These are phyloP conservation scores for Scophthalmus maximus DNA, from an alignment of 2,113 vertebrate species.

Conservation along the genomic window DNA sequence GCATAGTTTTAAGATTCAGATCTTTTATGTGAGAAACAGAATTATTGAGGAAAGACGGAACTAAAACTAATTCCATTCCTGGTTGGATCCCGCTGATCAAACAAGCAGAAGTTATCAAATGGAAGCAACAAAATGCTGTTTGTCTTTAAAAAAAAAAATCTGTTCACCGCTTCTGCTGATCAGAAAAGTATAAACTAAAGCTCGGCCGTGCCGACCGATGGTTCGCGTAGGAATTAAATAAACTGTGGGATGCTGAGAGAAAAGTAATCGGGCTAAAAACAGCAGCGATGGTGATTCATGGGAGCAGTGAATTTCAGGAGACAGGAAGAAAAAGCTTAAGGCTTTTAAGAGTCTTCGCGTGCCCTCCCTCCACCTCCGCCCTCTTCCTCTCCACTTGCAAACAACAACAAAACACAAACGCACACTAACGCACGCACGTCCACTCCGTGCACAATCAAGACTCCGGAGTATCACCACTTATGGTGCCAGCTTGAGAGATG, in stretches of 20 bases:
- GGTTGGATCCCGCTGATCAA: background rate
- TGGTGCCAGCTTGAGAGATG: constrained; percentile 49
- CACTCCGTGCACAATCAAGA: constrained; percentile 10
- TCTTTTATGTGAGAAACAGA: too few species aligned
- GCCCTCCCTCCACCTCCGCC: background rate
- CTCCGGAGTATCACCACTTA: constrained; percentile 34
- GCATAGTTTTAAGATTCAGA: too few species aligned
- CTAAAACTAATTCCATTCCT: background rate
- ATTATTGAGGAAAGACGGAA: too few species aligned
- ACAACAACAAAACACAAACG: background rate
- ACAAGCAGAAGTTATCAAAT: background rate
- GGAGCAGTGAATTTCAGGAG: constrained; percentile 25
- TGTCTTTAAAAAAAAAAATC: too few species aligned
- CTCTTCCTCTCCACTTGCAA: background rate
- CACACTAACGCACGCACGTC: background rate
- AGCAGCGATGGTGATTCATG: constrained; percentile 43
- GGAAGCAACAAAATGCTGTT: background rate
- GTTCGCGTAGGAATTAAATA: constrained; percentile 37
- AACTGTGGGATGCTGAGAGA: background rate
- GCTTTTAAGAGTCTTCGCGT: constrained; percentile 32
- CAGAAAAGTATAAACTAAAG: background rate
- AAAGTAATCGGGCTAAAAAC: constrained; percentile 37
- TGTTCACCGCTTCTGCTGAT: too few species aligned
- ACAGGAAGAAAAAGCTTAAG: constrained; percentile 27
- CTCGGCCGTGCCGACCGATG: background rate